Conservation (phyloP, 2,113 vertebrate species). For the Oncorhynchus gorbuscha region DNA sequence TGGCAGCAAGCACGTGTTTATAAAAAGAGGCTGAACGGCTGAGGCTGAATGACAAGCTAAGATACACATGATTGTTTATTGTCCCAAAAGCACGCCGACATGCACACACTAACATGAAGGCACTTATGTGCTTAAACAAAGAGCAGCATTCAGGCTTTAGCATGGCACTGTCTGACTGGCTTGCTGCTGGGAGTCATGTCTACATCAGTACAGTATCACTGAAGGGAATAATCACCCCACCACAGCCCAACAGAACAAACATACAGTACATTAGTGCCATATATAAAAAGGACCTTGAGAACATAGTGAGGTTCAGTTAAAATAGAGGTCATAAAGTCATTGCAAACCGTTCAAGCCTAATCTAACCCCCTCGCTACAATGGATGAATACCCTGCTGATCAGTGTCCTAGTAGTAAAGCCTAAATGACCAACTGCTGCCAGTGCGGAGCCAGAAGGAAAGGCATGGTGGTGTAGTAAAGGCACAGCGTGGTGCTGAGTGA, state of each 20-base stretch:
- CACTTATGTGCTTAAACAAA: not conserved
- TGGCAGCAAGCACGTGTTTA: not conserved
- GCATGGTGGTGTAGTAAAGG: conserved; percentile 22
- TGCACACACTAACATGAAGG: conserved; percentile 2
- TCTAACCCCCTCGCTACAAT: not conserved
- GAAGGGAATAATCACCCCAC: not conserved
- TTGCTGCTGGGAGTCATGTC: not conserved
- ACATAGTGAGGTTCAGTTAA: not conserved
- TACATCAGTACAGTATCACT: not conserved
- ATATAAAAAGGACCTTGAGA: not conserved
- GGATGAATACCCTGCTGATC: not conserved
- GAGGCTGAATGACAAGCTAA: conserved; percentile 10
- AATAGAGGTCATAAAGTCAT: no score
- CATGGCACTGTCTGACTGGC: not conserved
- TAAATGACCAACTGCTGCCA: not conserved
- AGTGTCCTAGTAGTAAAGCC: not conserved
- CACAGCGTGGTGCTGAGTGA: conserved; percentile 43
- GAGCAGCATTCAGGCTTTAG: not conserved
- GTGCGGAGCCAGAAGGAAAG: not conserved
- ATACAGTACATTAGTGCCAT: not conserved
- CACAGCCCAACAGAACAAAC: not conserved
- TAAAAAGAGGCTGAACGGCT: not conserved
- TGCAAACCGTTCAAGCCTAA: not conserved
- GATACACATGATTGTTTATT: not conserved
- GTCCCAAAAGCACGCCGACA: not conserved